phyloP scores from a whole-genome alignment of 2,113 vertebrate genomes.

The Lepidothrix coronata region DNA sequence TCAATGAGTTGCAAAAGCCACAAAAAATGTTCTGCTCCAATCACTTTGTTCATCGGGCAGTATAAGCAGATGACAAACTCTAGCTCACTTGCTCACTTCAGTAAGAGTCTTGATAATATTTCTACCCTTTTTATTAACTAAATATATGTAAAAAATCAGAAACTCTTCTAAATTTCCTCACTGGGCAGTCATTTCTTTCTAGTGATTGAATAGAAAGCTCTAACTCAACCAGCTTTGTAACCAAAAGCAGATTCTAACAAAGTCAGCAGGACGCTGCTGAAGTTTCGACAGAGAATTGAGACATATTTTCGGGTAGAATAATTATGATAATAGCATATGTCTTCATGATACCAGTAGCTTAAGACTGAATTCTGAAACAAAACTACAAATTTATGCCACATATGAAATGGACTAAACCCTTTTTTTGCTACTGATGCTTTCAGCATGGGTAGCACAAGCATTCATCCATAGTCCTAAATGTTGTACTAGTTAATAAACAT shows the following conservation, averaged over 20 bases:
- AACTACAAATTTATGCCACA: neutral
- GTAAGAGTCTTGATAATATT: neutral
- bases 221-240: neutral
- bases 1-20: neutral
- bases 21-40: neutral
- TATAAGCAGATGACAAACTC: neutral
- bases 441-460: neutral
- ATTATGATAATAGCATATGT: neutral
- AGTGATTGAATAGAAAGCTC: neutral
- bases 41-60: neutral
- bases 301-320: neutral
- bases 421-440: neutral
- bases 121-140: neutral
- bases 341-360: neutral
- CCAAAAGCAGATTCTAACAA: neutral
- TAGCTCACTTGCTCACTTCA: neutral
- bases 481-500: neutral
- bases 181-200: neutral
- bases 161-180: neutral
- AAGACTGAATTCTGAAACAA: neutral
- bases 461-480: neutral
- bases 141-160: neutral
- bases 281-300: neutral
- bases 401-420: rapidly evolving
- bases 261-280: neutral